Evolutionary conservation across 2,113 vertebrate species (phyloP).

Genomic region (Delphinus delphis): DNA sequence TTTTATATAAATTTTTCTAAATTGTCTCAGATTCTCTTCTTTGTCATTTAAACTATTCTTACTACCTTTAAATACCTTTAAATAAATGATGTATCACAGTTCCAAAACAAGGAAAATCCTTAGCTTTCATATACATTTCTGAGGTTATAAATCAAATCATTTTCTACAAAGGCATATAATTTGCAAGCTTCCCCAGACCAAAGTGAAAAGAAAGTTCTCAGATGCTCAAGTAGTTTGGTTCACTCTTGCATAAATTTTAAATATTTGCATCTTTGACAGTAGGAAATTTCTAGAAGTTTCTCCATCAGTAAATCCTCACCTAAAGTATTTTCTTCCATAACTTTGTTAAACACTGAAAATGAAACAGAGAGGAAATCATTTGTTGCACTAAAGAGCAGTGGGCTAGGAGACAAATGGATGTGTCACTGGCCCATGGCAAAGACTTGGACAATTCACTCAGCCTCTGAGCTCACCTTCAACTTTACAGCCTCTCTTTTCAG

Average conservation of each 20-base stretch:
- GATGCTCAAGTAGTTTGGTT: background rate
- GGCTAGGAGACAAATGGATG: background rate
- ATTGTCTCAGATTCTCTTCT: background rate
- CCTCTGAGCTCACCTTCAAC: background rate
- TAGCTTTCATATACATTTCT: constrained; percentile 19
- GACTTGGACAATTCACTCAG: background rate
- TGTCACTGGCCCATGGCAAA: background rate
- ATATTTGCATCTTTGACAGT: background rate
- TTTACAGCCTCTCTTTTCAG: background rate
- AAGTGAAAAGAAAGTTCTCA: constrained; percentile 30
- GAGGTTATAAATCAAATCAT: constrained; percentile 42
- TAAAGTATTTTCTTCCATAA: background rate
- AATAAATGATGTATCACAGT: background rate
- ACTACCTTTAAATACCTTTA: background rate
- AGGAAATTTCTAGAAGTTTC: constrained; percentile 29
- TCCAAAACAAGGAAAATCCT: constrained; percentile 13
- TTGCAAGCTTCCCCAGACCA: constrained; percentile 1
- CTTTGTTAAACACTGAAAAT: background rate
- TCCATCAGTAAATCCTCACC: background rate
- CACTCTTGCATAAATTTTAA: background rate
- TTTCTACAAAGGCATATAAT: constrained; percentile 49
- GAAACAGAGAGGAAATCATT: background rate
- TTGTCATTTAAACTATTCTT: constrained; percentile 20
- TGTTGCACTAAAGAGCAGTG: background rate
- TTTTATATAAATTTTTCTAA: constrained; percentile 42